Evolutionary conservation across 1,140 invertebrate genomes (phyloP).

Genomic region (Drosophila punjabiensis): DNA sequence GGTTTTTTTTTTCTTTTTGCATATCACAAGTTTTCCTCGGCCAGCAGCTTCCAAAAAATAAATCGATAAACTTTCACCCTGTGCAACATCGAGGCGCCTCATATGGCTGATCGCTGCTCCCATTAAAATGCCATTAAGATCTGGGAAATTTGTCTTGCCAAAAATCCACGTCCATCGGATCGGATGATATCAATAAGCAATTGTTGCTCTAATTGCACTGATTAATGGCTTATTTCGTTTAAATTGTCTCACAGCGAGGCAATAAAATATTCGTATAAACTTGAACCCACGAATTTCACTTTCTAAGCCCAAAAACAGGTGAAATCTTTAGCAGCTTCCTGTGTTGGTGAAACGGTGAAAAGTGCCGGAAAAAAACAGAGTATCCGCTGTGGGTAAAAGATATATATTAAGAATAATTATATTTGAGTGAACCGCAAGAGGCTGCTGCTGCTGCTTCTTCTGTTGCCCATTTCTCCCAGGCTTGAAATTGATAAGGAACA

Average conservation of each 20-base stretch:
- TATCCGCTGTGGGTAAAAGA: constrained; percentile 22
- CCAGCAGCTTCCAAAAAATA: constrained; percentile 48
- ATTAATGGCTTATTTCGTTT: constrained; percentile 40
- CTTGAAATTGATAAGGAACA: constrained; percentile 34
- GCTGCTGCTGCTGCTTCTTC: constrained; percentile 18
- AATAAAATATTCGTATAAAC: constrained; percentile 4
- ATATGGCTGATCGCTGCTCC: constrained; percentile 25
- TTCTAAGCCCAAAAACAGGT: constrained; percentile 38
- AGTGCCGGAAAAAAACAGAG: constrained; percentile 24
- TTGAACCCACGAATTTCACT: constrained; percentile 36
- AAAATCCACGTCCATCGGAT: constrained; percentile 11
- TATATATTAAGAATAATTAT: constrained; percentile 58
- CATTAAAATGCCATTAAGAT: constrained; percentile 54
- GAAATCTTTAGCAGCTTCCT: constrained; percentile 46
- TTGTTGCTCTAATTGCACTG: constrained; percentile 43
- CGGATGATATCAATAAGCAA: constrained; percentile 40
- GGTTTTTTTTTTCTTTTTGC: constrained; percentile 21
- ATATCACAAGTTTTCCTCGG: constrained; percentile 41
- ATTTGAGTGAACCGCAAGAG: constrained; percentile 28
- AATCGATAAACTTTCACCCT: constrained; percentile 57
- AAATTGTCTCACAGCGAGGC: constrained; percentile 17
- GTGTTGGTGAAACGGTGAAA: constrained; percentile 33
- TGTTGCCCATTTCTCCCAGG: constrained; percentile 35
- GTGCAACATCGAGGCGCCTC: constrained; percentile 9
- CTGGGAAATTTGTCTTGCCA: constrained; percentile 32